Percentiles rank a stretch among this genome's conserved stretches.
Evolutionary conservation across 2,888 invertebrate species (phyloP).

Genomic region (Scaptomyza tumidula): DNA sequence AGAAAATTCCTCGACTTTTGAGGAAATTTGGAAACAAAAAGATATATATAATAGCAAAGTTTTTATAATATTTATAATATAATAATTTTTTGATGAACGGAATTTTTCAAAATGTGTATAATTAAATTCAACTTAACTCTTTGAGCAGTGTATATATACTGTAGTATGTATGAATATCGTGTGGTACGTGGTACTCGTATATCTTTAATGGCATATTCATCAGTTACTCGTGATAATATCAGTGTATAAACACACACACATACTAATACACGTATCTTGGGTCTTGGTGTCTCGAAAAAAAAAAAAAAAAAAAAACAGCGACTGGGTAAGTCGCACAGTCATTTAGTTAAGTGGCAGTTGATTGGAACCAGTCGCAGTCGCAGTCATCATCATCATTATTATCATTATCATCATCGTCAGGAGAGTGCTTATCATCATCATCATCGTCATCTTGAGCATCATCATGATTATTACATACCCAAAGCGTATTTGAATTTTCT

Average conservation of each 20-base stretch:
- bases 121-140: background rate
- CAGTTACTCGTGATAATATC: conserved; percentile 82
- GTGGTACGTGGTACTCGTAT: conserved; percentile 65
- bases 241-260: conserved; percentile 41
- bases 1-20: too few relatives aligned
- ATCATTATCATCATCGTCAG: conserved; percentile 19
- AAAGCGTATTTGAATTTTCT: conserved; percentile 57
- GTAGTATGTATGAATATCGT: conserved; percentile 11
- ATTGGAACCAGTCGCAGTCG: conserved; percentile 74
- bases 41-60: too few relatives aligned
- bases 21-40: too few relatives aligned
- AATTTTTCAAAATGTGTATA: too few relatives aligned
- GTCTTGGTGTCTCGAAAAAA: conserved; percentile 29
- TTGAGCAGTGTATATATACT: background rate
- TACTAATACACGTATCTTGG: conserved; percentile 24
- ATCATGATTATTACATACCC: conserved; percentile 34
- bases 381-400: conserved; percentile 35
- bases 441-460: conserved; percentile 28
- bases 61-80: too few relatives aligned
- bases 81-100: too few relatives aligned
- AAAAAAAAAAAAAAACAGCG: conserved; percentile 9
- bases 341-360: conserved; percentile 81
- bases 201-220: conserved; percentile 82
- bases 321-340: conserved; percentile 71
- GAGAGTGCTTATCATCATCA: conserved; percentile 18